phyloP scores from a whole-genome alignment of 2,888 invertebrate genomes.

The Tetanocera ferruginea region DNA sequence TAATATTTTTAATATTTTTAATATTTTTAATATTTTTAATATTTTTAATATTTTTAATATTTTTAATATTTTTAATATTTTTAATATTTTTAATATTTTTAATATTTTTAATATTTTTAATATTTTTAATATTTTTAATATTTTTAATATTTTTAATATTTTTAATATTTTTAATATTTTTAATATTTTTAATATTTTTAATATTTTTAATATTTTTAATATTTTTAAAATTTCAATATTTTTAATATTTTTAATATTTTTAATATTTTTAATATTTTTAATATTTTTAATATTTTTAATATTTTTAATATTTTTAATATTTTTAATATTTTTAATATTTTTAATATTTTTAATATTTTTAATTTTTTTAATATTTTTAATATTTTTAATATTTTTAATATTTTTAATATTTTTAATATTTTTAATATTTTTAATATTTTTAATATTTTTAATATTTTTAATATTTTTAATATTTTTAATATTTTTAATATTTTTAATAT shows the following conservation, averaged over 20 bases:
- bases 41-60: too few relatives aligned
- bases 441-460: background rate
- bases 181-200: background rate
- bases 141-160: background rate
- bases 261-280: background rate
- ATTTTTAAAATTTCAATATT: background rate
- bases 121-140: background rate
- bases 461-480: background rate
- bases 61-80: too few relatives aligned
- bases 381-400: background rate
- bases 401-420: background rate
- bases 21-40: too few relatives aligned
- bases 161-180: background rate
- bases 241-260: background rate
- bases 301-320: too few relatives aligned
- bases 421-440: background rate
- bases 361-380: background rate
- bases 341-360: background rate
- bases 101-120: background rate
- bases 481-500: background rate
- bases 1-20: too few relatives aligned
- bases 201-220: background rate
- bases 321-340: too few relatives aligned
- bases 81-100: too few relatives aligned
- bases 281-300: background rate